Evolutionary conservation across 2,888 invertebrate species (phyloP).

Genomic region (Drosophila mayaguana): DNA sequence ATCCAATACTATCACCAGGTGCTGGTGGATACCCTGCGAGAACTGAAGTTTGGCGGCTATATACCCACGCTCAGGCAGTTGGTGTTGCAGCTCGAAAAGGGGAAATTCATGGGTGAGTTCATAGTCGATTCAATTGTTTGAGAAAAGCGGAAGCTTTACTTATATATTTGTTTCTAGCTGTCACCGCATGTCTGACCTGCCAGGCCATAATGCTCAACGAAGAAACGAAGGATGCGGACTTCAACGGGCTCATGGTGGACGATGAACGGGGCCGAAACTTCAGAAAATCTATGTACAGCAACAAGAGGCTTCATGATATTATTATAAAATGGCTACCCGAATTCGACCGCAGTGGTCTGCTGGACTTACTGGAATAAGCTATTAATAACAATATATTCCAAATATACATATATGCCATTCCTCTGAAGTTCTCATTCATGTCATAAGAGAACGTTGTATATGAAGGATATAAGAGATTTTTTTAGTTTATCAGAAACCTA

Average conservation of each 20-base stretch:
- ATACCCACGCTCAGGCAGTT: slow-evolving; percentile 81
- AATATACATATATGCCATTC: not conserved
- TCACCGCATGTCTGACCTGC: slow-evolving; percentile 54
- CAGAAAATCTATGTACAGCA: slow-evolving; percentile 66
- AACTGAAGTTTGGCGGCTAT: slow-evolving; percentile 67
- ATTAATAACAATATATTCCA: not conserved
- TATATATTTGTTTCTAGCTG: slow-evolving; percentile 48
- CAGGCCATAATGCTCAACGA: slow-evolving; percentile 76
- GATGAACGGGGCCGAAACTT: slow-evolving; percentile 69
- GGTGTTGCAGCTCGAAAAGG: slow-evolving; percentile 74
- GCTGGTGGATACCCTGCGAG: slow-evolving; percentile 68
- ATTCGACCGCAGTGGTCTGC: slow-evolving; percentile 79
- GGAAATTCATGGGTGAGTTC: slow-evolving; percentile 76
- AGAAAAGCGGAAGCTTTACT: not conserved
- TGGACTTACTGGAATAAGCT: slow-evolving; percentile 52
- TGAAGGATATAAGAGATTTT: no score
- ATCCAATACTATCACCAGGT: slow-evolving; percentile 80
- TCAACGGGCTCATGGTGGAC: slow-evolving; percentile 63
- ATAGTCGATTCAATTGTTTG: not conserved
- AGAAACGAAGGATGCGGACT: slow-evolving; percentile 77
- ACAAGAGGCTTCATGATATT: slow-evolving; percentile 71
- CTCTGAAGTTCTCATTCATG: no score
- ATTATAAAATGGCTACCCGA: slow-evolving; percentile 75
- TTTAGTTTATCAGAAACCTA: no score
- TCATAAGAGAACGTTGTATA: no score